These are phyloP conservation scores for Chrysogorgia sp. DNA, from an alignment of 92 coral and sea anemone genomes.

Conservation along the genomic window DNA sequence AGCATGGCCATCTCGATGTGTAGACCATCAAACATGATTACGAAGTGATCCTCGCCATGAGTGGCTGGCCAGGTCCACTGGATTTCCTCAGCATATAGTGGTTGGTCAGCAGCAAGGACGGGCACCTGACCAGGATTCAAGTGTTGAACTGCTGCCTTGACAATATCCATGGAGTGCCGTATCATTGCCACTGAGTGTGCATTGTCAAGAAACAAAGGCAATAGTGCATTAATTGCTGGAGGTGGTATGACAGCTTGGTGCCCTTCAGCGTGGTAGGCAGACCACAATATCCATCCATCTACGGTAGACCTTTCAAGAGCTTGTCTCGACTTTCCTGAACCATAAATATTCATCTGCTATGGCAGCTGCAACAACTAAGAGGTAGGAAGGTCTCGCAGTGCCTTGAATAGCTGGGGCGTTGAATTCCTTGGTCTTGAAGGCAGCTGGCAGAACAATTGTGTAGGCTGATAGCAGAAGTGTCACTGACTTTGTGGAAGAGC, in stretches of 20 bases:
- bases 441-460: conserved; percentile 50
- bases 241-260: conserved; percentile 37
- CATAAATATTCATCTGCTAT: conserved; percentile 13
- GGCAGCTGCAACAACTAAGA: conserved; percentile 2
- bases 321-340: conserved; percentile 5
- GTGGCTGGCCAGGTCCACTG: conserved; percentile 52
- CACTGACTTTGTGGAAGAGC: conserved; percentile 44
- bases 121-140: conserved; percentile 61
- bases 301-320: conserved; percentile 9
- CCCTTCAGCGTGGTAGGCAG: conserved; percentile 58
- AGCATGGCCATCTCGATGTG: conserved; percentile 38
- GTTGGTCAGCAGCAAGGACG: conserved; percentile 56
- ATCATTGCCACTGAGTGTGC: conserved; percentile 66
- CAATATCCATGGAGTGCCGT: conserved; percentile 44
- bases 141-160: conserved; percentile 44
- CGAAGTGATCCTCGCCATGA: conserved; percentile 44
- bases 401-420: conserved; percentile 2
- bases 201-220: conserved; percentile 60
- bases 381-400: neutral
- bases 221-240: conserved; percentile 46
- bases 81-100: conserved; percentile 49
- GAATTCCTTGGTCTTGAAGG: conserved; percentile 56
- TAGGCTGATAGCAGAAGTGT: conserved; percentile 60
- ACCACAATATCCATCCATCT: conserved; percentile 52
- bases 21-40: conserved; percentile 43